Percentiles rank a stretch among this genome's conserved stretches.
Evolutionary conservation across 2,888 invertebrate species (phyloP).

Genomic region (Patella ulyssiponensis): DNA sequence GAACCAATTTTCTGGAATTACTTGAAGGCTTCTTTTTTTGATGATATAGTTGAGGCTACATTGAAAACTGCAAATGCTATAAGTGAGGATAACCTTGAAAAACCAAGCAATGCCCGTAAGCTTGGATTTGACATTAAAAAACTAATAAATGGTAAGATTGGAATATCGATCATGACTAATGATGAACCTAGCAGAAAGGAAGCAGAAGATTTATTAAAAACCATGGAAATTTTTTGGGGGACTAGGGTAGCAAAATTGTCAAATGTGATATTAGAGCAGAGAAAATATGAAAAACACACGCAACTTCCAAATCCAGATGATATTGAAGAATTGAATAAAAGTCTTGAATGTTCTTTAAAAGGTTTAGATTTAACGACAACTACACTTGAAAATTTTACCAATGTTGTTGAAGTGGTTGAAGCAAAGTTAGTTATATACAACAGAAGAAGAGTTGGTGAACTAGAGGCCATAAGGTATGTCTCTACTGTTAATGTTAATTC

Average conservation of each 20-base stretch:
- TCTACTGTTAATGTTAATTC: neutral
- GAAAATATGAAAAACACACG: neutral
- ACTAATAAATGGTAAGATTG: constrained; percentile 2
- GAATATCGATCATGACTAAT: constrained; percentile 3
- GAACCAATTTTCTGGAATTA: constrained; percentile 5
- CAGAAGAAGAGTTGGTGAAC: constrained; percentile 6
- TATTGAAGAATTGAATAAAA: constrained; percentile 4
- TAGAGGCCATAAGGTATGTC: neutral
- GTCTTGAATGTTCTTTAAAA: constrained; percentile 4
- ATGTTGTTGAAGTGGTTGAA: neutral
- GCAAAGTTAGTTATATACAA: neutral
- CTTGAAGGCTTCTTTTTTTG: constrained; percentile 6
- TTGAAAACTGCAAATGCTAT: constrained; percentile 8
- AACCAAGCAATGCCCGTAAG: constrained; percentile 10
- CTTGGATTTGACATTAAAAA: constrained; percentile 6
- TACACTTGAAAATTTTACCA: neutral
- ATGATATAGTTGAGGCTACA: constrained; percentile 6
- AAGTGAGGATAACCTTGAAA: constrained; percentile 5
- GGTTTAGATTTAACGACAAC: neutral
- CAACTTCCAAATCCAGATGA: constrained; percentile 6
- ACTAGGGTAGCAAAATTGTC: neutral
- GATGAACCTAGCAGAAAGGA: constrained; percentile 10
- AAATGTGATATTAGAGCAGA: neutral
- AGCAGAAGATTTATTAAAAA: constrained; percentile 3
- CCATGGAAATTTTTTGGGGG: neutral